Evolutionary conservation across 2,797 vertebrate genomes (phyloP).

Genomic region (Pipistrellus pipistrellus): DNA sequence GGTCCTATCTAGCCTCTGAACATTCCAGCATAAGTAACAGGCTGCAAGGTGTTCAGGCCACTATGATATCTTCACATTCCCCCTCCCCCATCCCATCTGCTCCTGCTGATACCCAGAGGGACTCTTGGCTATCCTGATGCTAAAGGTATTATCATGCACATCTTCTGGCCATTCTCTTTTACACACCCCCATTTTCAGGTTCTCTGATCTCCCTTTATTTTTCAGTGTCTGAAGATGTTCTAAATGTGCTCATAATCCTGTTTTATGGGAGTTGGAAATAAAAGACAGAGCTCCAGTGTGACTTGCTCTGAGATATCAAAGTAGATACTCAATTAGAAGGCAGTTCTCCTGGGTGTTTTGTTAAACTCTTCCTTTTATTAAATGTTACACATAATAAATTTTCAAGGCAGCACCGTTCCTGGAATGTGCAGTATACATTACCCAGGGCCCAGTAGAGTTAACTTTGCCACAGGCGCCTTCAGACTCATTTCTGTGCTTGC

Average conservation of each 20-base stretch:
- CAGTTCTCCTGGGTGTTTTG: slow-evolving; percentile 75
- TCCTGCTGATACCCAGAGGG: neutral
- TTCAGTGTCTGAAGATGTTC: slow-evolving; percentile 51
- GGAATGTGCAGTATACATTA: slow-evolving; percentile 71
- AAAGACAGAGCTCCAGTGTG: slow-evolving; percentile 75
- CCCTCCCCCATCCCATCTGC: neutral
- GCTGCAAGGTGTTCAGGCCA: neutral
- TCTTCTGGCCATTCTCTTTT: slow-evolving; percentile 44
- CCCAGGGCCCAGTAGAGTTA: slow-evolving; percentile 51
- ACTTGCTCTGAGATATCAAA: slow-evolving; percentile 80
- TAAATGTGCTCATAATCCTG: slow-evolving; percentile 69
- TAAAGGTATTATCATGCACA: neutral
- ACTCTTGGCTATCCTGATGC: neutral
- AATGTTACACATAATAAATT: slow-evolving; percentile 85
- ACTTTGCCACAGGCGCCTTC: slow-evolving; percentile 48
- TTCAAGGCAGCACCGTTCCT: slow-evolving; percentile 64
- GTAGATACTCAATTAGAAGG: slow-evolving; percentile 76
- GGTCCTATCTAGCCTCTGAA: neutral
- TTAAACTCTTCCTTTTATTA: slow-evolving; percentile 83
- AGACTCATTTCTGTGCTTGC: slow-evolving; percentile 63
- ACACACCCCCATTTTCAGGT: slow-evolving; percentile 59
- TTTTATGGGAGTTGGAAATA: slow-evolving; percentile 79
- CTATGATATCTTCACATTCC: neutral
- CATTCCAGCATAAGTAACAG: neutral
- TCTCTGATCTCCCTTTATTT: slow-evolving; percentile 13